Conservation (phyloP, 2,888 invertebrate species). For the Parnassius apollo region DNA sequence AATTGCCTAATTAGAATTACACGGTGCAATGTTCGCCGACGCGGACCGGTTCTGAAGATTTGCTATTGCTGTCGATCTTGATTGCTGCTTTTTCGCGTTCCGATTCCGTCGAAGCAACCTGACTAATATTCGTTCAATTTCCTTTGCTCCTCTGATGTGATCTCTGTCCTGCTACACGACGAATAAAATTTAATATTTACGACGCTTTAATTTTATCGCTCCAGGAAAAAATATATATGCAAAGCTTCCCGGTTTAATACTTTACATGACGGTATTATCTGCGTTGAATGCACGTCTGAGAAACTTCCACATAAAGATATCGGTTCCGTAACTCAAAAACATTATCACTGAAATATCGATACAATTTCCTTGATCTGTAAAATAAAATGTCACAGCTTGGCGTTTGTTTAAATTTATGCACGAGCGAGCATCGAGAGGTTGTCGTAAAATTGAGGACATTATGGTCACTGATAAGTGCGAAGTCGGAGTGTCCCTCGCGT, state of each 20-base stretch:
- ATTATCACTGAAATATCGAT: conserved; percentile 78
- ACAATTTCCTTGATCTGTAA: conserved; percentile 77
- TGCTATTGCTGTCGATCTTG: conserved; percentile 31
- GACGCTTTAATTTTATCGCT: conserved; percentile 39
- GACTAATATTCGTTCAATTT: background rate
- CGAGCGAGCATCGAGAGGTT: conserved; percentile 60
- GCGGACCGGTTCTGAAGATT: conserved; percentile 53
- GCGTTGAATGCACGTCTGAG: conserved; percentile 61
- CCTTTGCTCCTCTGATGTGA: conserved; percentile 2
- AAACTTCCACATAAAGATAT: conserved; percentile 66
- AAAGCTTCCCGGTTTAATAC: conserved; percentile 35
- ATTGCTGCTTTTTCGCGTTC: conserved; percentile 25
- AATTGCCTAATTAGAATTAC: conserved; percentile 79
- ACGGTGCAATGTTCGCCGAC: conserved; percentile 42
- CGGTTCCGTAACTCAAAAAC: conserved; percentile 66
- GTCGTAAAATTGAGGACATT: conserved; percentile 78
- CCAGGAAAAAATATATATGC: conserved; percentile 30
- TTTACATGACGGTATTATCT: conserved; percentile 41
- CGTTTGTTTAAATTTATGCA: conserved; percentile 73
- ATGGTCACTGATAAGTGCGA: conserved; percentile 76
- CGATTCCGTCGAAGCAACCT: conserved; percentile 8
- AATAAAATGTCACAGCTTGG: conserved; percentile 73
- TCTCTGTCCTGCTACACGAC: conserved; percentile 21
- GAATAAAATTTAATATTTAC: conserved; percentile 41
- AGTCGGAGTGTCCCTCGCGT: conserved; percentile 61